phyloP scores from a whole-genome alignment of 2,888 invertebrate species.

The Acleris literana region DNA sequence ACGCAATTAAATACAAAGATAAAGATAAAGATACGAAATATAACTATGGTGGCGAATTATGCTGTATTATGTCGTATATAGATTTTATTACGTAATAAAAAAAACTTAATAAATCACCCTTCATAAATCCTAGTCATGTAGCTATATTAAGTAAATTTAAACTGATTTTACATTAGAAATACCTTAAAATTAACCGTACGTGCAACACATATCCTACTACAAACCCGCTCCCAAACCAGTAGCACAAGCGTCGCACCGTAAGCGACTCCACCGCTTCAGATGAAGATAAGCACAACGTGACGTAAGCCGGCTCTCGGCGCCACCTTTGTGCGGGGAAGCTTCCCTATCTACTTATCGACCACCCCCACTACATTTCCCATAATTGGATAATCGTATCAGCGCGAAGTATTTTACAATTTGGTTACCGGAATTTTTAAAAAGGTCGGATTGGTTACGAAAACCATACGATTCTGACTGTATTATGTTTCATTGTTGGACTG shows the following conservation, averaged over 20 bases:
- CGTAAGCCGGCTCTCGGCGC: slow-evolving; percentile 60
- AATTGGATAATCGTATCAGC: slow-evolving; percentile 25
- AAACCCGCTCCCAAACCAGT: background rate
- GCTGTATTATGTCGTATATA: background rate
- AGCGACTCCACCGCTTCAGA: slow-evolving; percentile 50
- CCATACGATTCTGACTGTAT: too few relatives aligned
- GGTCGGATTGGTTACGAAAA: background rate
- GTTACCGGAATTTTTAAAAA: background rate
- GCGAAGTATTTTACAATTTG: background rate
- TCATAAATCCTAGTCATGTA: too few relatives aligned
- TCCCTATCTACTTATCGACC: slow-evolving; percentile 20
- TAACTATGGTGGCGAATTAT: background rate
- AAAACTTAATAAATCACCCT: background rate
- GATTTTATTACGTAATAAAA: background rate
- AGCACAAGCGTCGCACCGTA: background rate
- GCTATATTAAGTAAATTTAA: too few relatives aligned
- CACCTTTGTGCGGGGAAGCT: slow-evolving; percentile 60
- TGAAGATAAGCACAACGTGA: slow-evolving; percentile 63
- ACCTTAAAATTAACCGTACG: background rate
- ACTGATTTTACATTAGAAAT: too few relatives aligned
- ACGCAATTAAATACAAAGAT: too few relatives aligned
- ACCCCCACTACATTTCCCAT: slow-evolving; percentile 15
- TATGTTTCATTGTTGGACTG: too few relatives aligned
- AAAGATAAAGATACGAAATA: too few relatives aligned
- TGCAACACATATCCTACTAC: background rate